Base-by-base conservation (phyloP, 2,797 vertebrate genomes). In the Paratrypauchen microcephalus region DNA sequence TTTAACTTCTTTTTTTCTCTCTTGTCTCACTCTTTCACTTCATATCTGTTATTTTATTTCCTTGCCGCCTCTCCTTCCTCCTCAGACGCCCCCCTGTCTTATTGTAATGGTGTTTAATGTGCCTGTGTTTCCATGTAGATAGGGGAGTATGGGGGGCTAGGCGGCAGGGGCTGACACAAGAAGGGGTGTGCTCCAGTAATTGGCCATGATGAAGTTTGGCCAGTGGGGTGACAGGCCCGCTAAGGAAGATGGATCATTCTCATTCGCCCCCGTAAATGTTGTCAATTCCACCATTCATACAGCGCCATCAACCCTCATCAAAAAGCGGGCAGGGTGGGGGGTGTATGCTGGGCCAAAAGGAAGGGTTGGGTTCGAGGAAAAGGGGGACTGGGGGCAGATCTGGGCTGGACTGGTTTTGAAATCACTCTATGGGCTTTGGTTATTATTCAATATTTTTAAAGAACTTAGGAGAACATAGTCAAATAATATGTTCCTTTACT, bases 201-300 rank as follows among this genome's bases (percentile, higher is more conserved):
- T 98, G 97, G 95, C 93, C 95, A 97, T 99, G 97, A 99, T 99
- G 96, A 98, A 97, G 97, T 98, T 98, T 97, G 96, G 97, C 97
- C 95, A 95, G 94, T 94, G 93, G 87, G 93, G 94, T 99, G 97
- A 99, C 97, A 98, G 96, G 85, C 82, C 91, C 76, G 90, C 95
- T 98, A 99, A 98, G 96, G 96, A 99, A 99, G 97, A 99, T 98
- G 97, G 97, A 99, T 99, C 96, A 99, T 98, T 97, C 97, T 98
- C 97, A 99, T 99, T 98, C 97, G 95, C 95, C 94, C 89, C 91
- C 93, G 94, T 97, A 98, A 99, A 98, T 97, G 97, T 97, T 97
- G 97, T 99, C 97, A 98, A 97, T 98, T 98, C 96, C 95, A 94
- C 94, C 95, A 94, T 96, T 97, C 96, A 96, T 97, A 96, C 87